Percentiles rank a stretch among this genome's conserved stretches.
phyloP scores from a whole-genome alignment of 2,888 invertebrate genomes.

The Pyrgus malvae region DNA sequence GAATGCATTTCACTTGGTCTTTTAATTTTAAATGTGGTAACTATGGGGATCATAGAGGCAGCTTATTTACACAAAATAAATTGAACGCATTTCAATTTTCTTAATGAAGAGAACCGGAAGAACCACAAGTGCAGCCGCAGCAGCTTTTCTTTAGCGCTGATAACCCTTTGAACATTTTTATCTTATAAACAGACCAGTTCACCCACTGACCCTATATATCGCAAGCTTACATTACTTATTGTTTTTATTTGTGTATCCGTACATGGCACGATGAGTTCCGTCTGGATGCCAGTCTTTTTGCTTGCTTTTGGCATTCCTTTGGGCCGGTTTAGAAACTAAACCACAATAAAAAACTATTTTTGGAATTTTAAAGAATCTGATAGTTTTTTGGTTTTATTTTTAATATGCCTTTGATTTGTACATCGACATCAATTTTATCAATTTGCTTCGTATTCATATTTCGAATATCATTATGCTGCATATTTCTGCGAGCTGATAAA shows the following conservation, averaged over 20 bases:
- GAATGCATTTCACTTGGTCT: too few species aligned
- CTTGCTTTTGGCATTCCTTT: slow-evolving; percentile 18
- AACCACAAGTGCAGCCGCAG: neutral
- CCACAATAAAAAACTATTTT: too few species aligned
- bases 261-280: slow-evolving; percentile 1
- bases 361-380: too few species aligned
- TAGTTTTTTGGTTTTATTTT: neutral
- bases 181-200: slow-evolving; percentile 8
- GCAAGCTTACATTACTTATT: slow-evolving; percentile 8
- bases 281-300: slow-evolving; percentile 6
- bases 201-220: slow-evolving; percentile 22
- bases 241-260: neutral
- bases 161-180: slow-evolving; percentile 12
- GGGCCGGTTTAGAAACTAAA: neutral
- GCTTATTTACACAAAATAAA: too few species aligned
- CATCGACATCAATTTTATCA: too few species aligned
- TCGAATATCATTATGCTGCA: too few species aligned
- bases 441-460: too few species aligned
- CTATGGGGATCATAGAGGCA: too few species aligned
- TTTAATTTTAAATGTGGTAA: too few species aligned
- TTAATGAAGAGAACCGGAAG: neutral
- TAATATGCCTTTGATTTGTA: neutral
- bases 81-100: neutral
- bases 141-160: slow-evolving; percentile 5
- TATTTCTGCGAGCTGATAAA: too few species aligned